Conservation (phyloP, 2,113 vertebrate species). For the Leptosomus discolor region DNA sequence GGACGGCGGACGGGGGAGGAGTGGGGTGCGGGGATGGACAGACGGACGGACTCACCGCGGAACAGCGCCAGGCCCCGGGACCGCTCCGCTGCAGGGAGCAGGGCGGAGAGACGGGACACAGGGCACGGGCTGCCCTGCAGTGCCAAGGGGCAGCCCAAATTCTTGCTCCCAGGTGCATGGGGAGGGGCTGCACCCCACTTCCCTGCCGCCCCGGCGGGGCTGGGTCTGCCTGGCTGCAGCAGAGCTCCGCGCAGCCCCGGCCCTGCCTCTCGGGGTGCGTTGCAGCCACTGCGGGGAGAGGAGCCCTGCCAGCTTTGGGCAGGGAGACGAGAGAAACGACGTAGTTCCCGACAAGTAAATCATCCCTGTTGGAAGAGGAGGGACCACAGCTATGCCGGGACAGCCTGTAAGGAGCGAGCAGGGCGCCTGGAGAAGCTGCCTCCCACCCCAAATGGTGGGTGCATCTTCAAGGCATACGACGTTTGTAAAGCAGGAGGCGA, state of each 20-base stretch:
- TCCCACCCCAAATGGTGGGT: not conserved
- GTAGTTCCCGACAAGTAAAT: not conserved
- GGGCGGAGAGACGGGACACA: too few relatives aligned
- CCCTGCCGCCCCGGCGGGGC: not conserved
- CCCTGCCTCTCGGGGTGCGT: not conserved
- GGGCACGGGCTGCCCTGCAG: not conserved
- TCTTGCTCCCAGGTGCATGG: not conserved
- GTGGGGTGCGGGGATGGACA: not conserved
- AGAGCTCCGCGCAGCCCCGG: not conserved
- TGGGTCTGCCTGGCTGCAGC: not conserved
- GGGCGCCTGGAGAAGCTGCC: not conserved
- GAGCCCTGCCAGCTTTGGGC: not conserved
- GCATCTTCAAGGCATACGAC: accelerated
- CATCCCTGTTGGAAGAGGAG: not conserved
- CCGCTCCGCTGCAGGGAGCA: not conserved
- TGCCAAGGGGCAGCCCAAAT: not conserved
- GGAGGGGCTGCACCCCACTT: not conserved
- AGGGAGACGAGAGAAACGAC: not conserved
- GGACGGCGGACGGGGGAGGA: too few relatives aligned
- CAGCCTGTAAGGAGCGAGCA: not conserved
- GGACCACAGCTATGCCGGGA: not conserved
- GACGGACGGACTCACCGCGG: not conserved
- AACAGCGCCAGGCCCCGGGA: not conserved
- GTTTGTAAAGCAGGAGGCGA: not conserved
- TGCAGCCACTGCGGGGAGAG: not conserved